Conservation (phyloP, 2,113 vertebrate species). For the Hippoglossus stenolepis region DNA sequence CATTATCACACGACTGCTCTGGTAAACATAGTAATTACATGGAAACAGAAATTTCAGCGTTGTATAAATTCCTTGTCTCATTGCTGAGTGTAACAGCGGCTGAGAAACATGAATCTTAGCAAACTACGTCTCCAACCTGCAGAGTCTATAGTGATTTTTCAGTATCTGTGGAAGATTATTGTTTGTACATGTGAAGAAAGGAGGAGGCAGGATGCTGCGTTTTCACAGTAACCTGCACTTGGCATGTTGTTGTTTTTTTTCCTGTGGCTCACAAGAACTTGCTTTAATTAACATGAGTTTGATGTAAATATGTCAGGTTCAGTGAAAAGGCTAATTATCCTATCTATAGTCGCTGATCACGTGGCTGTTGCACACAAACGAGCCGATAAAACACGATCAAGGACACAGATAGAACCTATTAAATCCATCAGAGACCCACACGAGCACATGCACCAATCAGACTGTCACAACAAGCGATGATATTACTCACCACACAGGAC, state of each 20-base stretch:
- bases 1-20: no score
- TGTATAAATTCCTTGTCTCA: neutral
- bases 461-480: neutral
- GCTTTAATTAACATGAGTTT: neutral
- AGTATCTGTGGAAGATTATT: neutral
- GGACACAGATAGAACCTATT: neutral
- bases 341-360: neutral
- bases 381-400: neutral
- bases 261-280: neutral
- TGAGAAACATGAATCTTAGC: neutral
- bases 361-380: neutral
- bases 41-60: neutral
- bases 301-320: constrained; percentile 10
- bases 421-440: neutral
- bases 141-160: neutral
- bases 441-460: neutral
- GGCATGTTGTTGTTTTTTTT: neutral
- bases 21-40: no score
- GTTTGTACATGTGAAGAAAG: neutral
- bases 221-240: neutral
- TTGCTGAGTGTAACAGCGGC: neutral
- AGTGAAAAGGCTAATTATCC: neutral
- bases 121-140: neutral
- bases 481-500: neutral
- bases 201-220: neutral